A percentile compares a stretch with the other conserved stretches of the same genome.
phyloP scores from a whole-genome alignment of 2,888 invertebrate genomes.

The Pteria penguin region DNA sequence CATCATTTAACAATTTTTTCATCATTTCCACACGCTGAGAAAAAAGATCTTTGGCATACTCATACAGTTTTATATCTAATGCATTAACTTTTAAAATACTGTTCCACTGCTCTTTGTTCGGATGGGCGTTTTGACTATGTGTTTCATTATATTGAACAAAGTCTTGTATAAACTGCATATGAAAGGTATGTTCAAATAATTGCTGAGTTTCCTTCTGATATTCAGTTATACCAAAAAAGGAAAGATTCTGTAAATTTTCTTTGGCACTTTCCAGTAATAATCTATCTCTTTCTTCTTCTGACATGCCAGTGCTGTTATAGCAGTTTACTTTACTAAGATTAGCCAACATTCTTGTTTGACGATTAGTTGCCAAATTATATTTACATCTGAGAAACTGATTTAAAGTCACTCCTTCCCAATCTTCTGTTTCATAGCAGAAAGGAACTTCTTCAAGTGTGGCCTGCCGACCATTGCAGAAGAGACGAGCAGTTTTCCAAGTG shows the following conservation, averaged over 20 bases:
- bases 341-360: constrained; percentile 98
- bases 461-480: constrained; percentile 85
- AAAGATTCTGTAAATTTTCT: constrained; percentile 94
- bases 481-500: constrained; percentile 92
- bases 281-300: constrained; percentile 57
- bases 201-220: constrained; percentile 86
- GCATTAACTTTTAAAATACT: constrained; percentile 90
- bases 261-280: constrained; percentile 97
- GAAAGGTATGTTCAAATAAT: constrained; percentile 77
- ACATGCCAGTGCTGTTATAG: constrained; percentile 85
- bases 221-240: constrained; percentile 98
- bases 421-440: constrained; percentile 83
- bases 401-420: constrained; percentile 88
- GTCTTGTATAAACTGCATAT: constrained; percentile 66
- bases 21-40: constrained; percentile 81
- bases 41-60: constrained; percentile 93
- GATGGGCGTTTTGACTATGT: constrained; percentile 89
- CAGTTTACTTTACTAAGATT: constrained; percentile 97
- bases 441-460: constrained; percentile 92
- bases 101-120: constrained; percentile 87
- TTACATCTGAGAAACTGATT: constrained; percentile 95
- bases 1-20: constrained; percentile 36
- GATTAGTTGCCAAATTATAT: constrained; percentile 95
- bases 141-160: constrained; percentile 96
- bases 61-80: constrained; percentile 95